Evolutionary conservation across 2,113 vertebrate species (phyloP).

Genomic region (Dolichotis patagonum): DNA sequence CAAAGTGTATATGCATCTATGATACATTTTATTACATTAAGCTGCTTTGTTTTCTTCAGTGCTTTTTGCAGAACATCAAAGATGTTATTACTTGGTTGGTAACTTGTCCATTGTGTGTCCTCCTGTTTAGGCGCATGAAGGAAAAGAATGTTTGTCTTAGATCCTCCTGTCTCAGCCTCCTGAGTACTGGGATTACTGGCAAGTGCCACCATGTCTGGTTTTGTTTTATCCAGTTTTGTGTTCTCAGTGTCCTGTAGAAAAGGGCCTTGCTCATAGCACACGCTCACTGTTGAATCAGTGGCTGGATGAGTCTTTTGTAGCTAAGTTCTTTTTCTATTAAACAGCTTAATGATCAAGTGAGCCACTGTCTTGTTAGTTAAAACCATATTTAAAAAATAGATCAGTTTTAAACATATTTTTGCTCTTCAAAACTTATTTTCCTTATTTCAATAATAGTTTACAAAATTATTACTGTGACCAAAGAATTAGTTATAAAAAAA

Average conservation of each 20-base stretch:
- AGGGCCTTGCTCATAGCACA: background rate
- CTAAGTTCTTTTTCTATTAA: background rate
- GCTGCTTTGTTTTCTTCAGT: background rate
- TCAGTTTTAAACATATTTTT: background rate
- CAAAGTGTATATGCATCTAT: background rate
- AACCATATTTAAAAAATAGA: background rate
- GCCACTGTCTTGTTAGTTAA: background rate
- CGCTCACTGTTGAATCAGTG: background rate
- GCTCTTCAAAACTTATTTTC: background rate
- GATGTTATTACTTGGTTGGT: background rate
- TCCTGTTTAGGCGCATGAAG: background rate
- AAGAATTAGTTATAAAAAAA: constrained; percentile 4
- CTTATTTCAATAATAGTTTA: constrained; percentile 24
- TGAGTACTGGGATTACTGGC: background rate
- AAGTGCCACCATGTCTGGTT: background rate
- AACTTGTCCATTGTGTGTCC: background rate
- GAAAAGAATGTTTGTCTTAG: background rate
- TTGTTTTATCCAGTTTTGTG: background rate
- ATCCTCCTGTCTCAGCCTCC: background rate
- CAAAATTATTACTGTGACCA: background rate
- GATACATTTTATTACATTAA: background rate
- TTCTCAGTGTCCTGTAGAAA: background rate
- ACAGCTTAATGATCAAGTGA: background rate
- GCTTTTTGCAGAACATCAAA: background rate
- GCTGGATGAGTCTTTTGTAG: background rate